Percentiles rank a stretch among this genome's conserved stretches.
Evolutionary conservation across 2,113 vertebrate species (phyloP).

Genomic region (Callaeas wilsoni): DNA sequence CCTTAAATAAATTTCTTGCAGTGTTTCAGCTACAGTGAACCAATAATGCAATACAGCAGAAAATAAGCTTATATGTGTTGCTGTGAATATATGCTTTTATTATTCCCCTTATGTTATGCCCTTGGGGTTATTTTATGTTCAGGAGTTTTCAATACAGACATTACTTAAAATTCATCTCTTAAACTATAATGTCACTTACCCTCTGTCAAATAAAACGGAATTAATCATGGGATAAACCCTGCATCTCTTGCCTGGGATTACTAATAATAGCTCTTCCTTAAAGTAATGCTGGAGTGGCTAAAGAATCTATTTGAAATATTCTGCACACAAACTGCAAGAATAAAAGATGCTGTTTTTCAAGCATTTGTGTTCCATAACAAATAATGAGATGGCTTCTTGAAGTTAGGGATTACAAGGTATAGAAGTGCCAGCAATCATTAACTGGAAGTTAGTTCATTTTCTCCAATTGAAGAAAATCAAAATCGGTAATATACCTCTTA

Average conservation of each 20-base stretch:
- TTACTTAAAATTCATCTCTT: constrained; percentile 12
- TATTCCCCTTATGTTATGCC: neutral
- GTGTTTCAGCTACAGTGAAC: neutral
- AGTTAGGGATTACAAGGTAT: neutral
- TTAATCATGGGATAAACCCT: constrained; percentile 2
- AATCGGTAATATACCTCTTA: neutral
- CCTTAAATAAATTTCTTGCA: neutral
- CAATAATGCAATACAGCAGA: neutral
- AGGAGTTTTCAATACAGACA: neutral
- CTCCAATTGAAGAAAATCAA: neutral
- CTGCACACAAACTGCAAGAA: neutral
- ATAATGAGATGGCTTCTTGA: neutral
- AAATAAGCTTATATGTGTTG: neutral
- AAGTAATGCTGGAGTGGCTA: neutral
- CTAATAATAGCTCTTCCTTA: neutral
- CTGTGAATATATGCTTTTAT: neutral
- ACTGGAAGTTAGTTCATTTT: neutral
- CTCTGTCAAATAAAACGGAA: constrained; percentile 10
- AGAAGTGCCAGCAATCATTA: neutral
- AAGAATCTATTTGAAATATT: neutral
- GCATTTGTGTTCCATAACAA: neutral
- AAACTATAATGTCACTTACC: neutral
- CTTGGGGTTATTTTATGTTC: neutral
- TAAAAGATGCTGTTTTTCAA: neutral
- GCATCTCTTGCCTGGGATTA: neutral